Percentiles rank a stretch among this genome's conserved stretches.
Conservation (phyloP, 2,888 invertebrate genomes). For the Clusia tigrina region DNA sequence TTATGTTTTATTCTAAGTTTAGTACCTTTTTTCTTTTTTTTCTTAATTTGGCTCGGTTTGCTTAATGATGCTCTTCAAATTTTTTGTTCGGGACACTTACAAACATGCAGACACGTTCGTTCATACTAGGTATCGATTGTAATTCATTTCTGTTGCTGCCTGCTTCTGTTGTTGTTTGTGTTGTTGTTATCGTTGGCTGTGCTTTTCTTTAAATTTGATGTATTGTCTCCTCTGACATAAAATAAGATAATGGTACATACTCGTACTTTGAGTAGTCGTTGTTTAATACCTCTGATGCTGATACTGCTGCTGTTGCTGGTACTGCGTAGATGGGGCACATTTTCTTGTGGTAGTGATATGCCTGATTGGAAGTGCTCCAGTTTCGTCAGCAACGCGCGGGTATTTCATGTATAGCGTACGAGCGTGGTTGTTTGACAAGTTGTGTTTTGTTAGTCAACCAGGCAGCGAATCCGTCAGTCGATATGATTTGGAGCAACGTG, state of each 20-base stretch:
- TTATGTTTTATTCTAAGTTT: neutral
- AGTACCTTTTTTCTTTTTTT: neutral
- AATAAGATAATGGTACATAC: constrained; percentile 6
- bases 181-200: neutral
- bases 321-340: no score
- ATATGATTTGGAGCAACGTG: neutral
- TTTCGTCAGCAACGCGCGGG: no score
- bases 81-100: no score
- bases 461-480: neutral
- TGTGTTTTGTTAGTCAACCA: neutral
- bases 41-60: neutral
- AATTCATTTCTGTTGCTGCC: neutral
- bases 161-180: neutral
- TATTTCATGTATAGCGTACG: no score
- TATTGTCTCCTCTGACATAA: constrained; percentile 9
- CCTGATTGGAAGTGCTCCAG: neutral
- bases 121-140: neutral
- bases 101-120: no score
- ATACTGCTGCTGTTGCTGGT: neutral
- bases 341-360: neutral
- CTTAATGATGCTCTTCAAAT: constrained; percentile 9
- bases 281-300: neutral
- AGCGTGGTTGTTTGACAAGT: neutral
- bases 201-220: neutral
- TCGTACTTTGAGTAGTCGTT: neutral